These are phyloP conservation scores for Damaliscus lunatus DNA, from an alignment of 2,113 vertebrate genomes.

Conservation along the genomic window DNA sequence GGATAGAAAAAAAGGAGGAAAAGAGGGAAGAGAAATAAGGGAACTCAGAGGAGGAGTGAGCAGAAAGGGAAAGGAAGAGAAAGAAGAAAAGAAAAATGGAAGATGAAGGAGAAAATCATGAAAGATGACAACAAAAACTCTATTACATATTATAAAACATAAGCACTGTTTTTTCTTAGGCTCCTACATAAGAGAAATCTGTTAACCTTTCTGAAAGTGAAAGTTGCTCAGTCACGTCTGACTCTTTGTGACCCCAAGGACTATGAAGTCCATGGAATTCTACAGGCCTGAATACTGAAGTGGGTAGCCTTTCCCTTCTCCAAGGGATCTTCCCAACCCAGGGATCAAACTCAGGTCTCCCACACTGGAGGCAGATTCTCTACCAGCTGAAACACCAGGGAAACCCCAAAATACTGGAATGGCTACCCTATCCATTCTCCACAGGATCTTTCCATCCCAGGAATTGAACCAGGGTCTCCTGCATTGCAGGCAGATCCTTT, in stretches of 20 bases:
- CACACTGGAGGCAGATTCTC: rapidly evolving
- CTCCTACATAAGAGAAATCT: neutral
- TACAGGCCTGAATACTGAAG: neutral
- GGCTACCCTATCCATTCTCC: neutral
- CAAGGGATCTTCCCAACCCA: neutral
- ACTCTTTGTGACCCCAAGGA: neutral
- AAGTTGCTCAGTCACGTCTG: neutral
- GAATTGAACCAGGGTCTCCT: neutral
- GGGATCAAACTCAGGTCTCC: neutral
- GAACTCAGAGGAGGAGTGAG: neutral
- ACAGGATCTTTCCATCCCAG: neutral
- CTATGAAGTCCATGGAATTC: neutral
- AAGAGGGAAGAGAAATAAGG: neutral
- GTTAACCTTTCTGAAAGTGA: neutral
- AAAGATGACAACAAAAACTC: neutral
- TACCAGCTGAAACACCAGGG: neutral
- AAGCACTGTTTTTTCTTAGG: neutral
- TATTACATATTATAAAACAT: neutral
- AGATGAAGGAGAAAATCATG: neutral
- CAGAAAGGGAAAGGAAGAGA: neutral
- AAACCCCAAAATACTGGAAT: neutral
- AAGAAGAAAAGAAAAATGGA: neutral
- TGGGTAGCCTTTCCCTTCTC: neutral
- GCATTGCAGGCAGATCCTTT: neutral
- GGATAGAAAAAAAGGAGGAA: neutral